Evolutionary conservation across 2,888 invertebrate genomes (phyloP), one percentile per base, ranked within the genome.

Genomic region (Spisula subtruncata): DNA sequence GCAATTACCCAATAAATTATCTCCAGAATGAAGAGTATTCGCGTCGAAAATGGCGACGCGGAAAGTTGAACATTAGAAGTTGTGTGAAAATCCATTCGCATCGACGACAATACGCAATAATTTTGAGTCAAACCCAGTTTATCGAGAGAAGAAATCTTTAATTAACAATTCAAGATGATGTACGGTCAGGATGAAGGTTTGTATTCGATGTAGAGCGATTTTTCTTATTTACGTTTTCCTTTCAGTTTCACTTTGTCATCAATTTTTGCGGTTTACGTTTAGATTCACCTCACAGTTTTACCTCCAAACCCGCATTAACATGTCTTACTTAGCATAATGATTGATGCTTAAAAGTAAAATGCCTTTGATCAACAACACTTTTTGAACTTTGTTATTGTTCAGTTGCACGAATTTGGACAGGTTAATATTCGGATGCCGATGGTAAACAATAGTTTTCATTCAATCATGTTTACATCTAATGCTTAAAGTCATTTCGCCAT

Each of bases 121-220:
- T 71, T 66, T 18, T 66, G 46, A 16, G 18, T 56, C 71, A 41
- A 18, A 5, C 14, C 1, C 1, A 16, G 6, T 81, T 81, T 46
- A 48, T 46, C 14, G n/a, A 48, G 20, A 8, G 14, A 1, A 14
- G 6, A 4, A 75, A 32, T 5, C 16, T 18, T 46, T 32, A 10
- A 25, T 56, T n/a, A 25, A 54, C 8, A 25, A 56, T 54, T 35
- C 46, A 81, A 18, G 54, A 93, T 32, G 71, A 94, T 94, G 94
- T 94, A 92, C 90, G 93, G 93, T n/a, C 94, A 93, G 87, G 94
- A 94, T 81, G 94, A 94, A 93, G 94, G 94, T 94, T 89, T 56
- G 46, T 66, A 46, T 85, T 46, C 35, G 35, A 25, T 12, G 32
- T 32, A 75, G 8, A 12, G 60, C n/a, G 25, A 25, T 4, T 25